Evolutionary conservation across 2,797 vertebrate genomes (phyloP).

Genomic region (Syngnathus acus): DNA sequence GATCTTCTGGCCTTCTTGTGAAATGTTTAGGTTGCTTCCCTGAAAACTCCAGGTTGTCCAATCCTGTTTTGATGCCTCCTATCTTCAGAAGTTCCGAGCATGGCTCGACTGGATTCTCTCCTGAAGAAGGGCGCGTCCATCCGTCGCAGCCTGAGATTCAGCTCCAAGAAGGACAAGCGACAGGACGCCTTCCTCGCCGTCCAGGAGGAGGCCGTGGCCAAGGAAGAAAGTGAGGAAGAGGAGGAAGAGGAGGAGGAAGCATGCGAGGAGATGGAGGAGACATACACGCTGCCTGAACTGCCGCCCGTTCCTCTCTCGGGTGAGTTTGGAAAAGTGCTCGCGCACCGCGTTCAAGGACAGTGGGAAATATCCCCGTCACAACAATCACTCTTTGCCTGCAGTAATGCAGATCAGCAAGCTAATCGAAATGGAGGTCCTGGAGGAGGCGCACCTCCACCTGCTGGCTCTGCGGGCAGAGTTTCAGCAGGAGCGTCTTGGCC

Average conservation of each 20-base stretch:
- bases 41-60: too few relatives aligned
- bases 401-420: conserved; percentile 83
- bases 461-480: conserved; percentile 68
- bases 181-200: background rate
- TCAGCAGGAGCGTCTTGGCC: conserved; percentile 47
- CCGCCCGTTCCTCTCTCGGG: conserved; percentile 65
- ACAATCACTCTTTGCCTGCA: conserved; percentile 27
- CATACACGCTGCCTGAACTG: conserved; percentile 57
- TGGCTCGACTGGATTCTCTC: background rate
- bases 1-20: too few relatives aligned
- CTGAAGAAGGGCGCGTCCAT: conserved; percentile 16
- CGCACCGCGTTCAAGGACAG: background rate
- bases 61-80: background rate
- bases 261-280: conserved; percentile 29
- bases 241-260: conserved; percentile 9
- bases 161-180: conserved; percentile 36
- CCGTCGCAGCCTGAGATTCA: conserved; percentile 29
- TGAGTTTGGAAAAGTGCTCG: conserved; percentile 20
- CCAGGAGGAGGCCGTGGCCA: background rate
- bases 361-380: background rate
- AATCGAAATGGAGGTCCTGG: conserved; percentile 72
- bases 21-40: too few relatives aligned
- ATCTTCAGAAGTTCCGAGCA: conserved; percentile 43
- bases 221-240: conserved; percentile 15
- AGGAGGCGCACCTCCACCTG: conserved; percentile 79